These are phyloP conservation scores for Torymus auratus DNA, from an alignment of 2,888 invertebrate genomes.

Conservation along the genomic window DNA sequence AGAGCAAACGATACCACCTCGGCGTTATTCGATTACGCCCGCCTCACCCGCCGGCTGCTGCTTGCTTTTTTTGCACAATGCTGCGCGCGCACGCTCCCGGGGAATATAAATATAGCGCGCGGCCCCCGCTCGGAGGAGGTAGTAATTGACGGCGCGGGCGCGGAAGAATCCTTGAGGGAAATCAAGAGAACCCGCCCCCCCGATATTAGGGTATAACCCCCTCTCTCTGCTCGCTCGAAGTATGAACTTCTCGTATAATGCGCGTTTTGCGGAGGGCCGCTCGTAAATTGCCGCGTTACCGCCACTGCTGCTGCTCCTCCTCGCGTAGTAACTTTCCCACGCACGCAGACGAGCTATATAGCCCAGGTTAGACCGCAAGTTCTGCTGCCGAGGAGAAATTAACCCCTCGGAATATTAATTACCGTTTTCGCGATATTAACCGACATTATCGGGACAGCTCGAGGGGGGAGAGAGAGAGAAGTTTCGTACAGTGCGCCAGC, in stretches of 20 bases:
- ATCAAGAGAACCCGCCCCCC: conserved; percentile 40
- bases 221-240: background rate
- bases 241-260: conserved; percentile 21
- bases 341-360: background rate
- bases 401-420: conserved; percentile 75
- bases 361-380: conserved; percentile 39
- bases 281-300: conserved; percentile 70
- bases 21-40: too few species aligned
- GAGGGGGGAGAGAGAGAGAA: conserved; percentile 45
- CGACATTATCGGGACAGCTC: conserved; percentile 74
- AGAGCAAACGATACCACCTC: too few species aligned
- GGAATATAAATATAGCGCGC: conserved; percentile 21
- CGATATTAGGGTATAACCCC: conserved; percentile 24
- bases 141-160: conserved; percentile 29
- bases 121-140: background rate
- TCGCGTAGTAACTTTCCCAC: conserved; percentile 36
- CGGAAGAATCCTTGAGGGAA: conserved; percentile 50
- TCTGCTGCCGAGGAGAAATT: conserved; percentile 65
- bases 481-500: conserved; percentile 10
- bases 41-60: too few species aligned
- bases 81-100: background rate
- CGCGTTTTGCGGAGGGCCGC: conserved; percentile 49
- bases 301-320: background rate
- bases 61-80: too few species aligned
- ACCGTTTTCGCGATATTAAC: conserved; percentile 75